A percentile compares a stretch with the other conserved stretches of the same genome.
Conservation (phyloP, 2,888 invertebrate species). For the Cyaniris semiargus region DNA sequence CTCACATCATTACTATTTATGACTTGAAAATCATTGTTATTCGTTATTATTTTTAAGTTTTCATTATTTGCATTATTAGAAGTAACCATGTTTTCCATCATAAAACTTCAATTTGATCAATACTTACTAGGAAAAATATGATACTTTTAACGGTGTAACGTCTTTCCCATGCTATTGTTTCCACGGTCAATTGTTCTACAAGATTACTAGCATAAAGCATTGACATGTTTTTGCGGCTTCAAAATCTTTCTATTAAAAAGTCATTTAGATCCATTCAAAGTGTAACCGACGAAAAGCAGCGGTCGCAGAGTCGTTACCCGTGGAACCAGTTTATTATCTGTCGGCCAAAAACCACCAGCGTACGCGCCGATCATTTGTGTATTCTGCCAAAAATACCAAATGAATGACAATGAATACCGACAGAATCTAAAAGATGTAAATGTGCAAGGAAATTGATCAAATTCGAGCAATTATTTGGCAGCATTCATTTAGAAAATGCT, state of each 20-base stretch:
- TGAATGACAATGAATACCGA: background rate
- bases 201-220: background rate
- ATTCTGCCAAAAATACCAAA: background rate
- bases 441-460: background rate
- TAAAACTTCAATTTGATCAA: background rate
- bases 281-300: background rate
- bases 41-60: background rate
- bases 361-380: conserved; percentile 15
- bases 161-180: background rate
- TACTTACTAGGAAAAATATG: background rate
- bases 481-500: too few species aligned
- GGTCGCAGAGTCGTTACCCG: background rate
- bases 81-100: background rate
- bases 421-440: background rate
- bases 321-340: conserved; percentile 6
- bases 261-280: background rate
- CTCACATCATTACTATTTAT: background rate
- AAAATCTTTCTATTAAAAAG: conserved; percentile 5
- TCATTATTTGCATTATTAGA: background rate
- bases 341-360: conserved; percentile 1
- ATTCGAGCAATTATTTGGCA: too few species aligned
- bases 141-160: background rate
- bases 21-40: background rate
- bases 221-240: background rate
- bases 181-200: background rate